phyloP scores from a whole-genome alignment of 2,888 invertebrate species.

The Priocnemis perturbator region DNA sequence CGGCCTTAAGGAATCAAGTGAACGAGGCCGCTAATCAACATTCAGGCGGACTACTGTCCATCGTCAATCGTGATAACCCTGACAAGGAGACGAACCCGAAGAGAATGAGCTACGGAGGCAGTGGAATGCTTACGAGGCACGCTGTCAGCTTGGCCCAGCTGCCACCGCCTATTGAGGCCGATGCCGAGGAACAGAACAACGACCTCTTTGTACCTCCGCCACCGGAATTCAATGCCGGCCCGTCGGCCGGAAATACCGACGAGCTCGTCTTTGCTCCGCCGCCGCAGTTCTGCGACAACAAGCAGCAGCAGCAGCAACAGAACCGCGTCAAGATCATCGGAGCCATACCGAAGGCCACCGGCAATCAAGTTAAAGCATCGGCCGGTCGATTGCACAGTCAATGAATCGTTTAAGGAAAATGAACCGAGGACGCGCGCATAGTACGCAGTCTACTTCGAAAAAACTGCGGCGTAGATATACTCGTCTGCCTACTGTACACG shows the following conservation, averaged over 20 bases:
- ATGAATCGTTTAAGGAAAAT: conserved; percentile 52
- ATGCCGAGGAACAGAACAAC: conserved; percentile 82
- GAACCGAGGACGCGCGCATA: background rate
- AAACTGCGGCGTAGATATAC: conserved; percentile 6
- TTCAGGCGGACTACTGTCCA: conserved; percentile 53
- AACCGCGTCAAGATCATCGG: conserved; percentile 87
- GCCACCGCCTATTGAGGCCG: conserved; percentile 86
- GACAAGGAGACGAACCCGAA: conserved; percentile 66
- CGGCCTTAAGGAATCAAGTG: conserved; percentile 70
- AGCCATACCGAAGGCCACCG: conserved; percentile 83
- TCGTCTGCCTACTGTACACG: conserved; percentile 14
- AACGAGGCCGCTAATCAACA: conserved; percentile 60
- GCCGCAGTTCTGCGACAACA: conserved; percentile 91
- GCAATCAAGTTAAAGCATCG: conserved; percentile 72
- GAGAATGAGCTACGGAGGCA: conserved; percentile 67
- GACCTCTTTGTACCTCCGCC: conserved; percentile 79
- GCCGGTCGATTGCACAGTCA: conserved; percentile 77
- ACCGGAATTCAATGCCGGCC: conserved; percentile 78
- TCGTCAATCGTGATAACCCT: conserved; percentile 57
- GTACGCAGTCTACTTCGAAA: background rate
- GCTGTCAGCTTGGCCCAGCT: conserved; percentile 87
- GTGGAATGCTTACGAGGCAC: conserved; percentile 79
- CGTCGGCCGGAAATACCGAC: conserved; percentile 74
- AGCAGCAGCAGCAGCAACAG: conserved; percentile 67
- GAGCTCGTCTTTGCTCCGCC: conserved; percentile 88